phyloP scores from a whole-genome alignment of 2,113 vertebrate species.

The Guaruba guarouba region DNA sequence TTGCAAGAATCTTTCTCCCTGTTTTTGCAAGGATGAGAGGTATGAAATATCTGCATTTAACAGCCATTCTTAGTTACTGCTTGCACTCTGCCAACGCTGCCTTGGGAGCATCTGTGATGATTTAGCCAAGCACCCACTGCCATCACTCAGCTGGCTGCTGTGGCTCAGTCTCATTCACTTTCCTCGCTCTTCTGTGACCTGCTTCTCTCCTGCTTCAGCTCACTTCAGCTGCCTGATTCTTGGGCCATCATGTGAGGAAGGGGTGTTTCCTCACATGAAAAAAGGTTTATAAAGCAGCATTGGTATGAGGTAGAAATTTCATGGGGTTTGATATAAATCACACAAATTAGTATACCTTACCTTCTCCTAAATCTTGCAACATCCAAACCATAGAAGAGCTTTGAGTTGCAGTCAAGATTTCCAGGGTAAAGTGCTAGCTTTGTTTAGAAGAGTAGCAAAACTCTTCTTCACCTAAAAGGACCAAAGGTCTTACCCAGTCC shows the following conservation, averaged over 20 bases:
- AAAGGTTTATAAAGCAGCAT: neutral
- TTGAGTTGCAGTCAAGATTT: neutral
- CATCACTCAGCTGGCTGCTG: neutral
- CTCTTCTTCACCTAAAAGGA: neutral
- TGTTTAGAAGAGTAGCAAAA: neutral
- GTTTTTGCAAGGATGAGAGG: neutral
- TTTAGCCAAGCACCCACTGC: neutral
- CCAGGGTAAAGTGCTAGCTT: neutral
- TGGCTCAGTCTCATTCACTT: neutral
- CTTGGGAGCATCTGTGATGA: neutral
- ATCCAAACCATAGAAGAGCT: neutral
- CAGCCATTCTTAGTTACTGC: conserved; percentile 11
- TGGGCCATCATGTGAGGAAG: neutral
- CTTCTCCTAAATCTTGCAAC: neutral
- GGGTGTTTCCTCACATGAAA: neutral
- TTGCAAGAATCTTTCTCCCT: neutral
- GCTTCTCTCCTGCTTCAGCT: neutral
- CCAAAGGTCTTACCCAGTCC: neutral
- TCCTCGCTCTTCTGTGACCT: neutral
- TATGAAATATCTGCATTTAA: conserved; percentile 12
- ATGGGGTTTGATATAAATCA: neutral
- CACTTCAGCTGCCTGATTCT: neutral
- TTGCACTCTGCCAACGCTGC: neutral
- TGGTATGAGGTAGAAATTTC: neutral
- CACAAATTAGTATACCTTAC: neutral